These are phyloP conservation scores for Amblyjoppa fuscipennis DNA, from an alignment of 2,888 invertebrate genomes.

Conservation along the genomic window DNA sequence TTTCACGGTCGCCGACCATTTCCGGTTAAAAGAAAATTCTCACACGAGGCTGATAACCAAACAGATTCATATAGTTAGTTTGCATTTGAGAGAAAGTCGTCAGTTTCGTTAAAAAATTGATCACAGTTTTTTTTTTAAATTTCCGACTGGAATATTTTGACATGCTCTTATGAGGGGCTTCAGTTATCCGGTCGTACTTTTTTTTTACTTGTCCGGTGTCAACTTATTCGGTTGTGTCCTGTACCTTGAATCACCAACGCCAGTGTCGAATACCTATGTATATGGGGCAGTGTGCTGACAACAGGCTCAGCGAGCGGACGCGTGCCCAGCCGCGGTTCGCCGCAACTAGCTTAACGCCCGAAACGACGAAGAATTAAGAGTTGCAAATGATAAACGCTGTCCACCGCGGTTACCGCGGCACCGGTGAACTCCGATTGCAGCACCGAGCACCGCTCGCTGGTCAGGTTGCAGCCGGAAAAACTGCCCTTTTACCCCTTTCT, in stretches of 20 bases:
- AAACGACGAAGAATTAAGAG: conserved; percentile 61
- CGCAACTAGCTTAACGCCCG: conserved; percentile 58
- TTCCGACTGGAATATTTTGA: neutral
- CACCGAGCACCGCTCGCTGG: neutral
- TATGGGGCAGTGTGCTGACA: conserved; percentile 38
- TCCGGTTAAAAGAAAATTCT: too few relatives aligned
- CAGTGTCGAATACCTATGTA: neutral
- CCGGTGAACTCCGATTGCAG: conserved; percentile 2
- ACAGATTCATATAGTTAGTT: too few relatives aligned
- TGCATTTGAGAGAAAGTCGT: too few relatives aligned
- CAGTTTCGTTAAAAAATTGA: neutral
- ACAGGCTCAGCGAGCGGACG: conserved; percentile 51
- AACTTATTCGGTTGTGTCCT: neutral
- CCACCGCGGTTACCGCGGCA: conserved; percentile 4
- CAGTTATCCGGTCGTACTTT: too few relatives aligned
- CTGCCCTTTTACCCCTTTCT: too few relatives aligned
- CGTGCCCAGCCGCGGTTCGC: conserved; percentile 26
- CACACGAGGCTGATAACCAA: too few relatives aligned
- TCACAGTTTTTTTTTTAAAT: neutral
- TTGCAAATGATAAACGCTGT: conserved; percentile 65
- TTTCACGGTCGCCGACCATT: too few relatives aligned
- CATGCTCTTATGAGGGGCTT: too few relatives aligned
- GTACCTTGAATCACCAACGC: neutral
- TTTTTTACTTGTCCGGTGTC: neutral
- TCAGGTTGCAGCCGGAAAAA: neutral